Percentiles rank a stretch among this genome's conserved stretches.
phyloP scores from a whole-genome alignment of 2,888 invertebrate genomes.

The Campopleginae sp. region DNA sequence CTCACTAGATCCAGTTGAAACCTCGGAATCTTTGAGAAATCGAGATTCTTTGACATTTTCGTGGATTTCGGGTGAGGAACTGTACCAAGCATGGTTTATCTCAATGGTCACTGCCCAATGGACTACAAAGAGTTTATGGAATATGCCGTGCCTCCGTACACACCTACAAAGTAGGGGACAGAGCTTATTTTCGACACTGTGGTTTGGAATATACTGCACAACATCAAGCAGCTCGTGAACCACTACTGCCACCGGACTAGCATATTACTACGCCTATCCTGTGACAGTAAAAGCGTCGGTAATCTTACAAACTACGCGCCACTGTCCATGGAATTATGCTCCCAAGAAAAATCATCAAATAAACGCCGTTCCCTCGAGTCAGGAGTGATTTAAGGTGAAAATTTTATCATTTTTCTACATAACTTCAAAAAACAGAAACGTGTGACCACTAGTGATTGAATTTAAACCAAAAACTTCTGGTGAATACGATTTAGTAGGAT shows the following conservation, averaged over 20 bases:
- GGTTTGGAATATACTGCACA: slow-evolving; percentile 86
- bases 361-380: not conserved
- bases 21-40: not conserved
- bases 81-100: slow-evolving; percentile 90
- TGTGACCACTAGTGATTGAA: not conserved
- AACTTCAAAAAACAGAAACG: not conserved
- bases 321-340: not conserved
- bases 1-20: not conserved
- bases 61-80: slow-evolving; percentile 62
- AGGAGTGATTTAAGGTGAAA: not conserved
- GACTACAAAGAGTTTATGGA: slow-evolving; percentile 91
- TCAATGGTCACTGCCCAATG: slow-evolving; percentile 88
- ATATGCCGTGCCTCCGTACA: slow-evolving; percentile 88
- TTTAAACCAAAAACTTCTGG: not conserved
- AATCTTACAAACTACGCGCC: not conserved
- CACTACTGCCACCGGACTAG: slow-evolving; percentile 76
- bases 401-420: not conserved
- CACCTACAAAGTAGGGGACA: slow-evolving; percentile 85
- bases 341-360: not conserved
- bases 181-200: slow-evolving; percentile 88
- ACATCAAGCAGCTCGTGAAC: slow-evolving; percentile 81
- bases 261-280: slow-evolving; percentile 74
- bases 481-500: not conserved
- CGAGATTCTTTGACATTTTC: not conserved
- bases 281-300: slow-evolving; percentile 74